Percentiles rank a stretch among this genome's conserved stretches.
Conservation (phyloP, 2,113 vertebrate species). For the Vombatus ursinus region DNA sequence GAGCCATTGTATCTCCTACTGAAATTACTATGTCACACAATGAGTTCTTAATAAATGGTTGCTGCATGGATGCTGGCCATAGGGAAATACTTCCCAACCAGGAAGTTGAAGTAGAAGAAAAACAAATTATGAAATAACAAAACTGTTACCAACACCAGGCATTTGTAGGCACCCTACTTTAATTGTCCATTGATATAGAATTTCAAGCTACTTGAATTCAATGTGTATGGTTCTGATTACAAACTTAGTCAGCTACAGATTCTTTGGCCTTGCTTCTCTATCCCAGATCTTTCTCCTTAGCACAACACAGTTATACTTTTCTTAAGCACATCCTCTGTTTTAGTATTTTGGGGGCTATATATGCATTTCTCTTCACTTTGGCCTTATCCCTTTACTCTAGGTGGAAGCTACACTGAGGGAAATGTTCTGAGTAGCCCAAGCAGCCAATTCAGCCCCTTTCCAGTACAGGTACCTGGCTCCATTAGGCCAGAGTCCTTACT, state of each 20-base stretch:
- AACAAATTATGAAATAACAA: background rate
- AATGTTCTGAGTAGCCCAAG: background rate
- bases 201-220: background rate
- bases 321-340: background rate
- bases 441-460: background rate
- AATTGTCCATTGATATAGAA: background rate
- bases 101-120: background rate
- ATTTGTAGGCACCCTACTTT: background rate
- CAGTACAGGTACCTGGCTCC: no score
- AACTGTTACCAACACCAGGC: background rate
- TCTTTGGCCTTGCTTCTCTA: background rate
- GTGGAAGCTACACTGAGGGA: background rate
- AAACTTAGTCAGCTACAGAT: background rate
- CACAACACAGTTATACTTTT: background rate
- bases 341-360: background rate
- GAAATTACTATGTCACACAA: background rate
- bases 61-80: background rate
- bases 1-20: background rate
- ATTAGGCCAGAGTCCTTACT: no score
- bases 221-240: background rate
- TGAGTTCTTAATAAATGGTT: background rate
- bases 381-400: background rate
- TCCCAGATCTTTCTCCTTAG: background rate
- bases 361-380: background rate
- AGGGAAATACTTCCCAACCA: background rate